Conservation (phyloP, 2,113 vertebrate species). For the Sphyrna mokarran region DNA sequence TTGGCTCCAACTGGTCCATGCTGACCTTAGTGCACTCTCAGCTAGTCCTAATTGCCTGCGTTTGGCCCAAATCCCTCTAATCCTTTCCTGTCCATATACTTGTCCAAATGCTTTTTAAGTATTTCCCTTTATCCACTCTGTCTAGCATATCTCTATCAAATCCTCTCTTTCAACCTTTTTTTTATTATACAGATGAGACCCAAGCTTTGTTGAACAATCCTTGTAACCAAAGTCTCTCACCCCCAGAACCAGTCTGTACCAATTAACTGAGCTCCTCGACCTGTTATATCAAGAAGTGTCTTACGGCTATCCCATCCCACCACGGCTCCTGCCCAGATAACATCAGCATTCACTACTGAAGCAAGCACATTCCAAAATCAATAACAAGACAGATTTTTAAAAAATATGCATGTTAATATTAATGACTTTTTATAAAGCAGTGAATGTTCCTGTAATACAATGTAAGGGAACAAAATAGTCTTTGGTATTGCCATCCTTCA, state of each 20-base stretch:
- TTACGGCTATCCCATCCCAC: no score
- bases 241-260: background rate
- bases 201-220: background rate
- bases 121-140: no score
- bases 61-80: no score
- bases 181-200: background rate
- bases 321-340: background rate
- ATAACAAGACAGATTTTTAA: background rate
- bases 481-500: background rate
- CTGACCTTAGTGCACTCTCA: no score
- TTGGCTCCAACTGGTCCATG: no score
- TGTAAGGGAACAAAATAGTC: background rate
- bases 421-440: slow-evolving; percentile 21
- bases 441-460: slow-evolving; percentile 7
- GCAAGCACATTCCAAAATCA: slow-evolving; percentile 22
- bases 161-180: no score
- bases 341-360: background rate
- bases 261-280: background rate
- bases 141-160: no score
- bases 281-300: background rate
- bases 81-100: no score
- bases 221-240: background rate
- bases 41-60: no score
- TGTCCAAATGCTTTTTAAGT: no score
- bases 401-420: slow-evolving; percentile 16